Evolutionary conservation across 1,140 invertebrate species (phyloP).

Genomic region (Drosophila orena): DNA sequence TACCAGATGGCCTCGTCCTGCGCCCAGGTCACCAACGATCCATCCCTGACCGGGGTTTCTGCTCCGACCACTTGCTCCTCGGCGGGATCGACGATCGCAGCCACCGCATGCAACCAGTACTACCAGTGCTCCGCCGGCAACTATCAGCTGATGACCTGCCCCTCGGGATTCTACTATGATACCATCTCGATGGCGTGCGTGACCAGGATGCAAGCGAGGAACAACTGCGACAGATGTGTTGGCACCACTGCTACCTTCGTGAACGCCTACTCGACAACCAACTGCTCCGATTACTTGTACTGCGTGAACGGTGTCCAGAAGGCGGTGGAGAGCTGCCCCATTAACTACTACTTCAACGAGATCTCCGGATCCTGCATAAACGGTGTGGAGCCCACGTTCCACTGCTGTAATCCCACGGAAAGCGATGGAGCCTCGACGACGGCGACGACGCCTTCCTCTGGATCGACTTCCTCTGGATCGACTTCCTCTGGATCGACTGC

Average conservation of each 20-base stretch:
- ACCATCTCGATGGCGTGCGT: conserved; percentile 38
- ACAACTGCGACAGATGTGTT: conserved; percentile 60
- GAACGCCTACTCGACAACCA: conserved; percentile 43
- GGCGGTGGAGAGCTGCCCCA: conserved; percentile 26
- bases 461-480: background rate
- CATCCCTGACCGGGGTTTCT: conserved; percentile 15
- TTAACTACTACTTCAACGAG: conserved; percentile 48
- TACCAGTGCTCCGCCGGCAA: conserved; percentile 23
- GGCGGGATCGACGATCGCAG: conserved; percentile 12
- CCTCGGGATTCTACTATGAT: conserved; percentile 36
- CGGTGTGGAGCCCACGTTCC: conserved; percentile 24
- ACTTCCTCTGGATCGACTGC: background rate
- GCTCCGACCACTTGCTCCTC: conserved; percentile 18
- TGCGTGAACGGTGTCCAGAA: conserved; percentile 47
- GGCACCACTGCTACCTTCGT: conserved; percentile 49
- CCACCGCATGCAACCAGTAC: conserved; percentile 52
- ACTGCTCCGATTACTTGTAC: conserved; percentile 47
- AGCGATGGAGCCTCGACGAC: conserved; percentile 5
- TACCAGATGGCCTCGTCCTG: conserved; percentile 30
- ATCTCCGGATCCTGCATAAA: conserved; percentile 3
- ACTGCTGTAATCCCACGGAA: conserved; percentile 29
- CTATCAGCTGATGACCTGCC: conserved; percentile 37
- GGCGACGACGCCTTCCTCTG: background rate
- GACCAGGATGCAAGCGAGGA: conserved; percentile 34
- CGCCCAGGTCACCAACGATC: conserved; percentile 58